Evolutionary conservation across 2,888 invertebrate genomes (phyloP).

Genomic region (Latrodectus hesperus): DNA sequence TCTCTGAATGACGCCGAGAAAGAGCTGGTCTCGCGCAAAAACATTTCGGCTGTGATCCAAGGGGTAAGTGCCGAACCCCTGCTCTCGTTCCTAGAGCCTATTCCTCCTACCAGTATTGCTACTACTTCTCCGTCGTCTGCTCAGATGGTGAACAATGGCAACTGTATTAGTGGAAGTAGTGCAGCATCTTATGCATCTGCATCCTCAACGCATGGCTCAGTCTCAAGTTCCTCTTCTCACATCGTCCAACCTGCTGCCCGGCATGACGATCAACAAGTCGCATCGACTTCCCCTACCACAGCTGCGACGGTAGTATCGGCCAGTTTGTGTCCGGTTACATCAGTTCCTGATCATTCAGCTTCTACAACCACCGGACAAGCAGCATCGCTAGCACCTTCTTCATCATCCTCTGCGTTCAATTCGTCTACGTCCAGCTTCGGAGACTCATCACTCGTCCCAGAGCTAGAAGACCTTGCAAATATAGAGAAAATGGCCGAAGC

Average conservation of each 20-base stretch:
- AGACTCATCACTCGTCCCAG: constrained; percentile 68
- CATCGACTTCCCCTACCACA: constrained; percentile 36
- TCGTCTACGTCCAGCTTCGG: constrained; percentile 45
- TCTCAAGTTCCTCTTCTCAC: constrained; percentile 69
- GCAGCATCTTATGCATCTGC: constrained; percentile 48
- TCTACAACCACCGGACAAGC: constrained; percentile 18
- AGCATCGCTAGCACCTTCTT: constrained; percentile 12
- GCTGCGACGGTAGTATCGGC: constrained; percentile 58
- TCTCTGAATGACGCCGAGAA: constrained; percentile 91
- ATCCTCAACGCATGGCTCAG: constrained; percentile 61
- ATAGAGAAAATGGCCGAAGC: constrained; percentile 74
- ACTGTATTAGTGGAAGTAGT: constrained; percentile 51
- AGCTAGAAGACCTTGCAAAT: constrained; percentile 71
- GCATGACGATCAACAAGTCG: constrained; percentile 28
- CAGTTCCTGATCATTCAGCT: constrained; percentile 45
- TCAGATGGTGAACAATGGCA: constrained; percentile 71
- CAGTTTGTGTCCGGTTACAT: constrained; percentile 65
- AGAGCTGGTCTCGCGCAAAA: constrained; percentile 90
- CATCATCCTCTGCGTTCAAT: constrained; percentile 35
- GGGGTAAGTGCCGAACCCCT: constrained; percentile 93
- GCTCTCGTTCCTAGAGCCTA: constrained; percentile 95
- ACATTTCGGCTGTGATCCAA: constrained; percentile 96
- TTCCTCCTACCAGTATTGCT: constrained; percentile 78
- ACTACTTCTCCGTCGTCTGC: constrained; percentile 72
- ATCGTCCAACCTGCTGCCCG: constrained; percentile 60